Evolutionary conservation across 2,888 invertebrate species (phyloP), one percentile per base, ranked within the genome.

Genomic region (Drosophila leonis): DNA sequence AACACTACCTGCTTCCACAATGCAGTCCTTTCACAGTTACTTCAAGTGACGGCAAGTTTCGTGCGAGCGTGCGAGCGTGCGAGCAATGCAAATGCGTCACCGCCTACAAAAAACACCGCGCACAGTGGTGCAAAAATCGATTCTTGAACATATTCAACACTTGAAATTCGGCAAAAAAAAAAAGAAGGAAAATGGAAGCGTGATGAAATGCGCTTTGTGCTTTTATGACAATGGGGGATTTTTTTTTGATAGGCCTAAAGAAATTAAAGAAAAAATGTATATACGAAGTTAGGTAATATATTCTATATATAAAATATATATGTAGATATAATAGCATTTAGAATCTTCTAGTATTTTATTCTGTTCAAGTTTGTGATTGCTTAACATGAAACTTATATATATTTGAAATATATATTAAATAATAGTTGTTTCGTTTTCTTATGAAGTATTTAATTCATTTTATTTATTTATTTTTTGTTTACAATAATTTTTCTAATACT

Each of bases 61-160:
- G 54, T 54, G 54, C 42, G 41, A 41, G 41, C 41, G 54, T 54
- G 54, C 42, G 41, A 41, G 41, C 41, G 13, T 35, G 35, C 42
- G 20, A 12, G 18, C 42, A 57, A 59, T 68, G 59, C 75, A 49
- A 73, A 72, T 78, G 68, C 74, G 74, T 78, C 78, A 68, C 59
- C 73, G 33, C 33, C 67, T 46, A 51, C 46, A 29, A 27, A 46
- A 18, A 15, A 2, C 18, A 24, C 24, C 24, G 24, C 39, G 72
- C 74, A 76, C 76, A 78, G 68, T 76, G 79, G 55, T 65, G 49
- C 75, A 64, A 77, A 70, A 54, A 77, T 79, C 69, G 79, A 77
- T 77, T 70, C 37, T 2, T 39, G 18, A n/a, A n/a, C 4, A 24
- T 24, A 4, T 10, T 35, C n/a, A 13, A 5, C 29, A 24, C 51